Evolutionary conservation across 2,888 invertebrate species (phyloP), one percentile per base, ranked within the genome.

Genomic region (Icerya purchasi): DNA sequence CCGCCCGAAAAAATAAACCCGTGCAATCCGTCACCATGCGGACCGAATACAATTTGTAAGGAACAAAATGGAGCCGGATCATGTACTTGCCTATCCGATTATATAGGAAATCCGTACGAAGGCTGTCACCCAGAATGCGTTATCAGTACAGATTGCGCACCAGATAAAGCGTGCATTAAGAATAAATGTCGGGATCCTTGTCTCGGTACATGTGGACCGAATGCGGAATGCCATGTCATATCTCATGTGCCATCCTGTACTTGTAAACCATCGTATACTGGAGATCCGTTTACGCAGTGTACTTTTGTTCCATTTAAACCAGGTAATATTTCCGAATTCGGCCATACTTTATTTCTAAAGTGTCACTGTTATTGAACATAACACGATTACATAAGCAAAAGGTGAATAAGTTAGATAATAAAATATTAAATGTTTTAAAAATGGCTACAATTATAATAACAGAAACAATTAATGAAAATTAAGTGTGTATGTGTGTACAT

Each of bases 141-240:
- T 0, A 70, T 80, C 52, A 81, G 83, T 68, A 79, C 82, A 1
- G 85, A 84, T 66, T 86, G 85, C 69, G 73, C 80, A 36, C 81
- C 84, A 1, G 84, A 86, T 68, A 84, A 82, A 70, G 82, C 88
- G 53, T 91, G 91, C 67, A 77, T 84, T 53, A 78, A 83, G 66
- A 86, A 85, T 69, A 88, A 87, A 70, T 91, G 91, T 69, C 76
- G 77, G 57, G 84, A 90, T 73, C 90, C 90, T 52, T 91, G 90
- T 67, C 84, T 86, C 18, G 87, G 88, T 62, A 79, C 85, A 61
- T 91, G 90, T 69, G 90, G 89, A 3, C 77, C 78, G 58, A 83
- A 83, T 69, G 86, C 90, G 1, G 82, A 86, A 68, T 91, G 91
- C 69, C 79, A 80, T 53, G 87, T 88, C 2, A 79, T 86, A 18